Evolutionary conservation across 2,113 vertebrate species (phyloP).

Genomic region (Eublepharis macularius): DNA sequence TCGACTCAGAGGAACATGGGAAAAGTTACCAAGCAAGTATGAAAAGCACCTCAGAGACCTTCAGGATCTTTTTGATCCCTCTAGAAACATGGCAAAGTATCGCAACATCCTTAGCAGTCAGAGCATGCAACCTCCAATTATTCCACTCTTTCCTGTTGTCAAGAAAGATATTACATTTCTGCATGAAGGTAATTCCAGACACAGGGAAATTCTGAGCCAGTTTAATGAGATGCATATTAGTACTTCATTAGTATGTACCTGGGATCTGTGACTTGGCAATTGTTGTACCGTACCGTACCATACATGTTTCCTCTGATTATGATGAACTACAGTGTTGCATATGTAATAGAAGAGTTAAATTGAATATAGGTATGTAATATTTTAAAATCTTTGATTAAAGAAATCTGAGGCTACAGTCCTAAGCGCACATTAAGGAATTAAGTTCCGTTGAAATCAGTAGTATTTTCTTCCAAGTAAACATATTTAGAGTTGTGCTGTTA

Average conservation of each 20-base stretch:
- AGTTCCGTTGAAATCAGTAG: no score
- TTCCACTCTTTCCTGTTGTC: slow-evolving; percentile 95
- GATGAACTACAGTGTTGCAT: neutral
- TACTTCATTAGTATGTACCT: neutral
- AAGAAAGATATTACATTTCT: slow-evolving; percentile 99
- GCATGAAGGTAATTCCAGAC: slow-evolving; percentile 86
- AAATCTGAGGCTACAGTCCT: no score
- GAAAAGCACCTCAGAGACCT: slow-evolving; percentile 95
- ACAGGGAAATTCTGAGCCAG: neutral
- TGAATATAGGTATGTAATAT: neutral
- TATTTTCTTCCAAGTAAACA: neutral
- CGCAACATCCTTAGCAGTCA: slow-evolving; percentile 96
- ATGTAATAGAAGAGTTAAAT: neutral
- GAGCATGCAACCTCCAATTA: slow-evolving; percentile 96
- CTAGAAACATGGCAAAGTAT: slow-evolving; percentile 98
- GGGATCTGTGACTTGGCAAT: neutral
- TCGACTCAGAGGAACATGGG: slow-evolving; percentile 92
- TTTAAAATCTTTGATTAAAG: slow-evolving; percentile 7
- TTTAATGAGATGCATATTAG: neutral
- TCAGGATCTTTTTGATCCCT: slow-evolving; percentile 96
- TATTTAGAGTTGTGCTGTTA: neutral
- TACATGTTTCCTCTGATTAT: neutral
- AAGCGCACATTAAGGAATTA: no score
- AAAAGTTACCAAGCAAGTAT: slow-evolving; percentile 96
- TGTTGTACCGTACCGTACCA: neutral